phyloP scores from a whole-genome alignment of 1,140 invertebrate genomes.

The Contarinia nasturtii region DNA sequence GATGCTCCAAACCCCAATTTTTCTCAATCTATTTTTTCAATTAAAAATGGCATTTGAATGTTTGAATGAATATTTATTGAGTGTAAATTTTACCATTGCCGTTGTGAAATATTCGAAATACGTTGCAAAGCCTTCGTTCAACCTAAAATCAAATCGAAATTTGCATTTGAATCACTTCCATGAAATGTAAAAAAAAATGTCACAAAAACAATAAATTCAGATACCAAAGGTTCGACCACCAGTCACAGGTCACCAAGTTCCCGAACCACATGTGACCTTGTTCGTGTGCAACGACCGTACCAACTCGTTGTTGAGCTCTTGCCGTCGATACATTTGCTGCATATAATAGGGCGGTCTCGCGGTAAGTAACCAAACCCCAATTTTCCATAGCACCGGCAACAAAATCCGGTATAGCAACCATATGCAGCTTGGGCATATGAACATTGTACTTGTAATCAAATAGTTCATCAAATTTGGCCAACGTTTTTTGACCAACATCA shows the following conservation, averaged over 20 bases:
- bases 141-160: no score
- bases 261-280: constrained; percentile 57
- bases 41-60: not conserved
- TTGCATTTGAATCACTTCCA: no score
- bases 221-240: constrained; percentile 49
- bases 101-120: constrained; percentile 49
- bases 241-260: constrained; percentile 49
- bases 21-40: constrained; percentile 27
- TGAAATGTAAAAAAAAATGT: no score
- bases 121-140: constrained; percentile 31
- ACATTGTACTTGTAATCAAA: constrained; percentile 22
- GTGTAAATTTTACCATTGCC: constrained; percentile 17
- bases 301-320: constrained; percentile 24
- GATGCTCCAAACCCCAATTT: constrained; percentile 28
- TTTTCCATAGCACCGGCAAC: constrained; percentile 66
- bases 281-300: constrained; percentile 36
- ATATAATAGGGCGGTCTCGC: constrained; percentile 24
- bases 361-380: constrained; percentile 33
- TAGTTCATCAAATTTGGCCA: constrained; percentile 25
- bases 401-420: constrained; percentile 57
- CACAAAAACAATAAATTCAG: no score
- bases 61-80: not conserved
- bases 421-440: constrained; percentile 32
- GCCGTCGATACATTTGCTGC: constrained; percentile 23
- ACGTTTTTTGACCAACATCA: constrained; percentile 26